Conservation (phyloP, 2,888 invertebrate genomes). For the Zhuqinia jingwanae region DNA sequence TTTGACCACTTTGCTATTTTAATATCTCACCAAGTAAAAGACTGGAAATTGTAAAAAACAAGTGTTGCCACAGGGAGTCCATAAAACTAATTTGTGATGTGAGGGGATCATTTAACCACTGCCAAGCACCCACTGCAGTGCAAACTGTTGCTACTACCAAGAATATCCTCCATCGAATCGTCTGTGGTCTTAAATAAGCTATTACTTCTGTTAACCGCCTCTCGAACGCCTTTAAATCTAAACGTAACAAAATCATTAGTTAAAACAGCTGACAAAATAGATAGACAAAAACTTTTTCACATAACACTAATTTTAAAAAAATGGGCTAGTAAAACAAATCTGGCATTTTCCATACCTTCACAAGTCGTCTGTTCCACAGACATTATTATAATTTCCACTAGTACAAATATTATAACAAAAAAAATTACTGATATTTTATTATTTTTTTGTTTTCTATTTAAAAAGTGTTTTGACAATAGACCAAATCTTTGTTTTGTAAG, state of each 20-base stretch:
- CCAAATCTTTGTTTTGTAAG: neutral
- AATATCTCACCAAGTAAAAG: constrained; percentile 87
- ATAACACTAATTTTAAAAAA: too few species aligned
- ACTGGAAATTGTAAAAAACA: constrained; percentile 95
- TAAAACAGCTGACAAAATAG: too few species aligned
- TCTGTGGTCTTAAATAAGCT: constrained; percentile 95
- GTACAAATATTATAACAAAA: neutral
- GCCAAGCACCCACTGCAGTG: constrained; percentile 96
- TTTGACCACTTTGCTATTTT: neutral
- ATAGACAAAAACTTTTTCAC: too few species aligned
- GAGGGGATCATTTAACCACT: constrained; percentile 96
- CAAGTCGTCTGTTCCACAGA: constrained; percentile 94
- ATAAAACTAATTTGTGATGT: constrained; percentile 95
- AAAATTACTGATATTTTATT: neutral
- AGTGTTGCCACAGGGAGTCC: constrained; percentile 96
- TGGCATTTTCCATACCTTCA: constrained; percentile 86
- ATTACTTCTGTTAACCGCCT: constrained; percentile 98
- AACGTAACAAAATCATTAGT: neutral
- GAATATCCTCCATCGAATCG: constrained; percentile 96
- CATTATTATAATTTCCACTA: constrained; percentile 82
- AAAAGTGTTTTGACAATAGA: neutral
- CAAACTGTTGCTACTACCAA: constrained; percentile 92
- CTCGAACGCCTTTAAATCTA: constrained; percentile 99
- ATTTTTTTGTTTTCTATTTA: too few species aligned
- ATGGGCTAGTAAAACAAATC: neutral